Percentiles rank a stretch among this genome's conserved stretches.
Conservation (phyloP, 2,888 invertebrate species). For the Adelognathus sp. region DNA sequence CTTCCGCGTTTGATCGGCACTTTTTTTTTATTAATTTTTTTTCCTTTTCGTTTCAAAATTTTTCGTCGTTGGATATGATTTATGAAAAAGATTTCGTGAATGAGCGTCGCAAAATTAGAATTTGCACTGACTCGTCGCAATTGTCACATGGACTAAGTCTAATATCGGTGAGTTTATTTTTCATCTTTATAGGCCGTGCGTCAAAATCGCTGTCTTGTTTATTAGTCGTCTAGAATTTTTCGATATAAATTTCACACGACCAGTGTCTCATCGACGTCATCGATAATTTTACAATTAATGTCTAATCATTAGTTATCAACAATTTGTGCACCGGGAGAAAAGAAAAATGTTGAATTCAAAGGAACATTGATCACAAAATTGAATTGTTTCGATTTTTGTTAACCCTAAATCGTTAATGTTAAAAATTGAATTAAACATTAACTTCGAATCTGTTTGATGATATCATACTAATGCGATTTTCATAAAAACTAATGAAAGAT, state of each 20-base stretch:
- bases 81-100: background rate
- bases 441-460: too few relatives aligned
- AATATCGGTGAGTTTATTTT: conserved; percentile 1
- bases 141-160: background rate
- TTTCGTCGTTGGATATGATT: background rate
- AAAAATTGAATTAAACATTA: too few relatives aligned
- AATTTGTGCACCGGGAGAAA: too few relatives aligned
- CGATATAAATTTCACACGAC: background rate
- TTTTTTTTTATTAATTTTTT: background rate
- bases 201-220: conserved; percentile 15
- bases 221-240: background rate
- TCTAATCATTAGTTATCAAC: too few relatives aligned
- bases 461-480: too few relatives aligned
- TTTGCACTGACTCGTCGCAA: background rate
- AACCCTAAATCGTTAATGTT: too few relatives aligned
- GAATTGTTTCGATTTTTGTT: too few relatives aligned
- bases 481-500: too few relatives aligned
- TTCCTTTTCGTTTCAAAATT: background rate
- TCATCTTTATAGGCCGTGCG: conserved; percentile 33
- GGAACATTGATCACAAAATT: too few relatives aligned
- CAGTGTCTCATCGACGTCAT: conserved; percentile 38
- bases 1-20: background rate
- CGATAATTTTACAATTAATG: background rate
- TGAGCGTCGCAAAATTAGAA: background rate
- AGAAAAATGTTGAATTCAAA: too few relatives aligned